A percentile compares a stretch with the other conserved stretches of the same genome.
Evolutionary conservation across 2,113 vertebrate species (phyloP).

Genomic region (Neomonachus schauinslandi): DNA sequence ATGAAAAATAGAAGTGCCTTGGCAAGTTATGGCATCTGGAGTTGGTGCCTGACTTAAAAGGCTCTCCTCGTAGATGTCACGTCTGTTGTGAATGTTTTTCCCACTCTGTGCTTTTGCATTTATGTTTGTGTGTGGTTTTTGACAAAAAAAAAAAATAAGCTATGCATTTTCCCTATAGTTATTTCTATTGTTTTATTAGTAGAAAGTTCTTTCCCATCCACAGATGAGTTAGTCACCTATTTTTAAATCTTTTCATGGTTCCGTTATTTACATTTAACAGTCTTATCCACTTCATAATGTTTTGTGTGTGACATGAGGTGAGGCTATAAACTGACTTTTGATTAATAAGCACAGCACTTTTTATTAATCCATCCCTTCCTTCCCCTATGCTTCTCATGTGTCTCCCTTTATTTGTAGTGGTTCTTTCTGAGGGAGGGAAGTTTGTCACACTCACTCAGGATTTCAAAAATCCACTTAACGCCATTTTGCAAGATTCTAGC

Average conservation of each 20-base stretch:
- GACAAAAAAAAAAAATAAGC: neutral
- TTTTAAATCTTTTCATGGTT: slow-evolving; percentile 25
- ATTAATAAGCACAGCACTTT: neutral
- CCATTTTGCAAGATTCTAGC: slow-evolving; percentile 1
- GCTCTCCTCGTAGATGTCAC: neutral
- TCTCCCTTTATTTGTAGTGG: neutral
- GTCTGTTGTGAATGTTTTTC: slow-evolving; percentile 22
- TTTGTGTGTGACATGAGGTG: neutral
- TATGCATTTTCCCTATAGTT: neutral
- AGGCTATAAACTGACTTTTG: slow-evolving; percentile 21
- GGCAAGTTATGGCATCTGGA: neutral
- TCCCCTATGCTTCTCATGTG: neutral
- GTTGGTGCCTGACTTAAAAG: neutral
- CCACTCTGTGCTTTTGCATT: slow-evolving; percentile 14
- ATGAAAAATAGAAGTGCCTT: slow-evolving; percentile 35
- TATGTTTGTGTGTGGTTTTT: slow-evolving; percentile 38
- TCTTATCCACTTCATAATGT: neutral
- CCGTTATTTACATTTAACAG: slow-evolving; percentile 41
- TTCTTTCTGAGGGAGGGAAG: slow-evolving; percentile 6
- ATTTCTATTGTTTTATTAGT: neutral
- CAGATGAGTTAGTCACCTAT: neutral
- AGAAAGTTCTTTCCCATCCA: neutral
- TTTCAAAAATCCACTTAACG: slow-evolving; percentile 1
- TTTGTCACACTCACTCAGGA: neutral
- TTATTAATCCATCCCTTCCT: neutral